These are phyloP conservation scores for Arothron firmamentum DNA, from an alignment of 2,113 vertebrate genomes.

Conservation along the genomic window DNA sequence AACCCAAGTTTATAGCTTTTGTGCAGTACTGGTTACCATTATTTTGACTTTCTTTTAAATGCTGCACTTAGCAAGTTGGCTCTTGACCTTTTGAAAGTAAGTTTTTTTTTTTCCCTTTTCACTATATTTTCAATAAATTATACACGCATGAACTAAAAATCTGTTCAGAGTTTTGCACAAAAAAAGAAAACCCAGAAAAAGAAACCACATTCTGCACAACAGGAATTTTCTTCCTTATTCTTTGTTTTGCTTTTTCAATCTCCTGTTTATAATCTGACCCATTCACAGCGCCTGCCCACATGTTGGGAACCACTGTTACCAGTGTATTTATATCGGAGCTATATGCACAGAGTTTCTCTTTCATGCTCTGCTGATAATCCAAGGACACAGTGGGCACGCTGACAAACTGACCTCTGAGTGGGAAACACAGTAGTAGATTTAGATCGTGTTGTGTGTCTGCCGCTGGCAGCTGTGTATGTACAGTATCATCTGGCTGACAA, in stretches of 20 bases:
- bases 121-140: background rate
- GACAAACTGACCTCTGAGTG: slow-evolving; percentile 33
- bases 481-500: slow-evolving; percentile 60
- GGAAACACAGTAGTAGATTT: slow-evolving; percentile 24
- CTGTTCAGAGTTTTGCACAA: background rate
- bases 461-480: slow-evolving; percentile 45
- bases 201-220: background rate
- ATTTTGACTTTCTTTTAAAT: slow-evolving; percentile 15
- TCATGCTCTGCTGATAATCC: slow-evolving; percentile 30
- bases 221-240: background rate
- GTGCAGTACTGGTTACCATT: slow-evolving; percentile 4
- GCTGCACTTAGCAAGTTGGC: background rate
- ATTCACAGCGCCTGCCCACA: background rate
- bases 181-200: background rate
- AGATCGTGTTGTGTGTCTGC: slow-evolving; percentile 54
- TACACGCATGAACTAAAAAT: background rate
- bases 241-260: slow-evolving; percentile 1
- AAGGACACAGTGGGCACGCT: slow-evolving; percentile 3
- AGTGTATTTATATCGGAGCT: background rate
- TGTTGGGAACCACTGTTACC: background rate
- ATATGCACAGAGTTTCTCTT: slow-evolving; percentile 5
- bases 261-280: background rate
- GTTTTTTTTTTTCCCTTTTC: background rate
- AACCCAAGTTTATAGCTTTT: slow-evolving; percentile 2
- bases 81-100: background rate